phyloP scores from a whole-genome alignment of 2,888 invertebrate genomes.

The Epicampocera succincta region DNA sequence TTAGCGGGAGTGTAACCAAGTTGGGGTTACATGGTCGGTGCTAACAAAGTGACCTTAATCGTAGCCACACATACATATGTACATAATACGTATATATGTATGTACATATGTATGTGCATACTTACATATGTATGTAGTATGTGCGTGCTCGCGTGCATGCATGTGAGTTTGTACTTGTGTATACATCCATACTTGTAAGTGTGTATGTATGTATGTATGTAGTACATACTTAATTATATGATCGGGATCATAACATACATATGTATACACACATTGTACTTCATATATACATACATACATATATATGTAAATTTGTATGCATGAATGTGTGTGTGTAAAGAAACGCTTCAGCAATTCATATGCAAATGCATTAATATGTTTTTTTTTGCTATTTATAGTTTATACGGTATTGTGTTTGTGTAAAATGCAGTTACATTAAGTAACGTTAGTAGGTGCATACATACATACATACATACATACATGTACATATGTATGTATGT shows the following conservation, averaged over 20 bases:
- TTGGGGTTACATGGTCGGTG: conserved; percentile 26
- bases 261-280: too few species aligned
- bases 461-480: background rate
- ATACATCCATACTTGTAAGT: background rate
- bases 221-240: too few species aligned
- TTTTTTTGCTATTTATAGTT: conserved; percentile 10
- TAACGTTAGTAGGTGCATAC: background rate
- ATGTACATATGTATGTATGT: background rate
- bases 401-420: background rate
- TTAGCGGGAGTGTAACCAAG: conserved; percentile 26
- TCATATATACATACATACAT: too few species aligned
- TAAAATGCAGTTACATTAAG: background rate
- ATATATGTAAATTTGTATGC: background rate
- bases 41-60: conserved; percentile 30
- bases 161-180: too few species aligned
- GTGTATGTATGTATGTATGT: too few species aligned
- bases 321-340: background rate
- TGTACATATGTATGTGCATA: background rate
- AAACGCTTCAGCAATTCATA: conserved; percentile 10
- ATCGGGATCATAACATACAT: too few species aligned
- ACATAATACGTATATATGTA: background rate
- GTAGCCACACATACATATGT: too few species aligned
- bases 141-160: too few species aligned
- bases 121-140: too few species aligned
- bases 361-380: conserved; percentile 35